phyloP scores from a whole-genome alignment of 2,113 vertebrate species.

The Caloenas nicobarica region DNA sequence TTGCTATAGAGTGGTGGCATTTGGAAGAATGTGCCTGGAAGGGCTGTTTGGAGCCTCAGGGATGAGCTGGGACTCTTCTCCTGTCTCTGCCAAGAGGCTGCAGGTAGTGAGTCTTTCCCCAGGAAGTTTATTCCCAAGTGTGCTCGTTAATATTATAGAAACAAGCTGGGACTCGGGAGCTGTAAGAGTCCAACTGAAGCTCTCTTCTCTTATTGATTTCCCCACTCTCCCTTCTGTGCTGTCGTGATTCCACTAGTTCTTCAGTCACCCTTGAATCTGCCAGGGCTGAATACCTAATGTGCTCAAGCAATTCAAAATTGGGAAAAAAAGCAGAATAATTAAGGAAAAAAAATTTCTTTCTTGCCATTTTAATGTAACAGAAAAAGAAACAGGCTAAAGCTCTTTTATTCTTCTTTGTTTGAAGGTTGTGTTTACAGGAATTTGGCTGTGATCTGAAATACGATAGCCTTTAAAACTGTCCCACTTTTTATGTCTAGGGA shows the following conservation, averaged over 20 bases:
- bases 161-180: not conserved
- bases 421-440: not conserved
- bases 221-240: not conserved
- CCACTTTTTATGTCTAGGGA: not conserved
- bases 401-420: not conserved
- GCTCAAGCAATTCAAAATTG: not conserved
- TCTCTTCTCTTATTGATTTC: not conserved
- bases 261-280: conserved; percentile 9
- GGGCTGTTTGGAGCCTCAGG: not conserved
- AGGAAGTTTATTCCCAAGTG: not conserved
- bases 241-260: not conserved
- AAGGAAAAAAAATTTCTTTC: not conserved
- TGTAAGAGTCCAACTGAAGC: not conserved
- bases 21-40: not conserved
- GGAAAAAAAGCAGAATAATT: not conserved
- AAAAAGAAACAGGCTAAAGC: not conserved
- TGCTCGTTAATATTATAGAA: not conserved
- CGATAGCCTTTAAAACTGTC: not conserved
- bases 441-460: conserved; percentile 11
- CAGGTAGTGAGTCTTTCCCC: not conserved
- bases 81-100: not conserved
- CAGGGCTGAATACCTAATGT: conserved; percentile 4
- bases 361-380: not conserved
- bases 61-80: not conserved
- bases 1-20: not conserved